Evolutionary conservation across 2,888 invertebrate genomes (phyloP).

Genomic region (Brachycybe producta): DNA sequence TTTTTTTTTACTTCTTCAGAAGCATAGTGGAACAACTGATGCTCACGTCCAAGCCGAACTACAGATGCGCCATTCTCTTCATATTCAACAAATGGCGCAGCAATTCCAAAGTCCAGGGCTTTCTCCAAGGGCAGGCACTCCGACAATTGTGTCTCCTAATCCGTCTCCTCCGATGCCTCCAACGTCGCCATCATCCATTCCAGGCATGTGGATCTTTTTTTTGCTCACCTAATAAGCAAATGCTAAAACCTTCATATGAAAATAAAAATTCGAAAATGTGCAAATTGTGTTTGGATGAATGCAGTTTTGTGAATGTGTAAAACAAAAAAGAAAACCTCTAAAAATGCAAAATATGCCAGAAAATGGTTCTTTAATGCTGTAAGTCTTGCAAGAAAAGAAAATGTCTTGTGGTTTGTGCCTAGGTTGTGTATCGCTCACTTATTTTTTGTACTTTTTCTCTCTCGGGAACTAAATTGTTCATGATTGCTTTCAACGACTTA

Average conservation of each 20-base stretch:
- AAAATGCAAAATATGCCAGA: not conserved
- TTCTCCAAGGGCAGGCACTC: conserved; percentile 21
- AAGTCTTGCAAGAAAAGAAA: no score
- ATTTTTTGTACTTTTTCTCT: no score
- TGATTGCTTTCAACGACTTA: no score
- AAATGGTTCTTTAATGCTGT: no score
- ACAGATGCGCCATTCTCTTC: conserved; percentile 36
- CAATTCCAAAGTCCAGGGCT: conserved; percentile 19
- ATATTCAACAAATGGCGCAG: conserved; percentile 34
- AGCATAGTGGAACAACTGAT: conserved; percentile 30
- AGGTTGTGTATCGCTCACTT: no score
- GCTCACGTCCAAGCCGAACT: conserved; percentile 32
- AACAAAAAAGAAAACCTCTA: not conserved
- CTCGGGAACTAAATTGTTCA: no score
- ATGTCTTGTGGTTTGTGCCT: no score
- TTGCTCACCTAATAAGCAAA: no score
- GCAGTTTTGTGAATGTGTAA: no score
- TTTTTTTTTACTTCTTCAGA: conserved; percentile 26
- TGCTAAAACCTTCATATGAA: no score
- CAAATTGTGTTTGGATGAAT: no score
- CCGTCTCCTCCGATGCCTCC: conserved; percentile 26
- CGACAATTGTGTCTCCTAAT: conserved; percentile 28
- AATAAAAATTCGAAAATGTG: no score
- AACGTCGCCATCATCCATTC: conserved; percentile 27
- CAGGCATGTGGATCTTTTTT: conserved; percentile 20